A percentile compares a stretch with the other conserved stretches of the same genome.
These are phyloP conservation scores for Meghimatium bilineatum DNA, from an alignment of 2,888 invertebrate species.

Conservation along the genomic window DNA sequence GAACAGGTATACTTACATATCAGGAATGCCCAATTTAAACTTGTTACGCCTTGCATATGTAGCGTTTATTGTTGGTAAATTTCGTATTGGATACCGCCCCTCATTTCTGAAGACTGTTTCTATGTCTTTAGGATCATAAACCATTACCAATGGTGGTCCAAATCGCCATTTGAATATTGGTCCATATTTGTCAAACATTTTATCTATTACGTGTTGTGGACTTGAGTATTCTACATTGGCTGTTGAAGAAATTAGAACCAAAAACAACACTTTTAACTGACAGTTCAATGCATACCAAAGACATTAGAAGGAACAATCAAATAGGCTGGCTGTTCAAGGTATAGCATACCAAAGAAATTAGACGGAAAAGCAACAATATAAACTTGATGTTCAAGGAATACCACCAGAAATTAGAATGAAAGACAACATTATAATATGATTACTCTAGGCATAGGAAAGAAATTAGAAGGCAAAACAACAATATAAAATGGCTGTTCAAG, in stretches of 20 bases:
- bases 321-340: too few relatives aligned
- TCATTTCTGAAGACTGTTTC: constrained; percentile 52
- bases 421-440: too few relatives aligned
- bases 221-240: neutral
- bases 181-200: constrained; percentile 52
- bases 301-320: too few relatives aligned
- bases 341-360: too few relatives aligned
- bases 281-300: too few relatives aligned
- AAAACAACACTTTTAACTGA: too few relatives aligned
- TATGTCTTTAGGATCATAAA: constrained; percentile 52
- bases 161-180: constrained; percentile 49
- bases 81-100: constrained; percentile 51
- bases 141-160: constrained; percentile 45
- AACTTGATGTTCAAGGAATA: too few relatives aligned
- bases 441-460: too few relatives aligned
- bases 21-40: neutral
- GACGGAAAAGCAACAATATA: too few relatives aligned
- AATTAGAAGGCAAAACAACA: too few relatives aligned
- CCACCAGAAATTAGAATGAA: too few relatives aligned
- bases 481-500: too few relatives aligned
- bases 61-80: neutral
- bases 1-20: constrained; percentile 25
- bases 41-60: constrained; percentile 18
- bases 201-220: constrained; percentile 26
- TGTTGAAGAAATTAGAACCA: neutral